Evolutionary conservation across 2,113 vertebrate genomes (phyloP), one percentile per base, ranked within the genome.

Genomic region (Phaethon lepturus): DNA sequence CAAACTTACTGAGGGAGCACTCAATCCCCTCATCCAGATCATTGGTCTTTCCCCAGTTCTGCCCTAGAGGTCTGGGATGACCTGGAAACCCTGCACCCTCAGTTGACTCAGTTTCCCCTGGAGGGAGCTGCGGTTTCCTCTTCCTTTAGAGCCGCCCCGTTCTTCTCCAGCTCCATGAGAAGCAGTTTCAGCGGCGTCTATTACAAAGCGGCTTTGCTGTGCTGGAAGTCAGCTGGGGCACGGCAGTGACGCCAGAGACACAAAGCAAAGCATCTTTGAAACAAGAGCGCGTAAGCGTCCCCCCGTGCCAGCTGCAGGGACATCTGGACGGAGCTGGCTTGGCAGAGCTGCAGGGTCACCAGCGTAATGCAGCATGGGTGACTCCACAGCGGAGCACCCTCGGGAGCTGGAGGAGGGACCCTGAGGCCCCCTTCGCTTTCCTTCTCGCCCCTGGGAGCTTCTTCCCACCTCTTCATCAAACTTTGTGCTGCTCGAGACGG

Each of bases 271-370:
- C 59, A 58, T 85, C 89, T 92, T 40, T 88, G 88, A 63, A 72
- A 83, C 66, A 82, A 95, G 84, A 31, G 44, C 42, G 28, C 31
- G 28, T 44, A 28, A 69, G 55, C 59, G 74, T 91, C 22, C 42
- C 50, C 45, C 53, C 0, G 6, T 59, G 71, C 67, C 94, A 95
- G 95, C 88, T 90, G 90, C 78, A 45, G 72, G 45, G 47, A 83
- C 80, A 77, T 90, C 91, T 97, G 94, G 77, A 31, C 53, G 62
- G 83, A 56, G 72, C 47, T 77, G 90, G 25, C 78, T 88, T 33
- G 86, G 83, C 73, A 79, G 81, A 87, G 77, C 76, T 59, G 47
- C 38, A 22, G 64, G 44, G 7, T 77, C 92, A 49, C 50, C 49
- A 28, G 77, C 33, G 77, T 1, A 17, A 50, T 22, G 53, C 2